phyloP scores from a whole-genome alignment of 2,888 invertebrate genomes.

The Coremacera marginata region DNA sequence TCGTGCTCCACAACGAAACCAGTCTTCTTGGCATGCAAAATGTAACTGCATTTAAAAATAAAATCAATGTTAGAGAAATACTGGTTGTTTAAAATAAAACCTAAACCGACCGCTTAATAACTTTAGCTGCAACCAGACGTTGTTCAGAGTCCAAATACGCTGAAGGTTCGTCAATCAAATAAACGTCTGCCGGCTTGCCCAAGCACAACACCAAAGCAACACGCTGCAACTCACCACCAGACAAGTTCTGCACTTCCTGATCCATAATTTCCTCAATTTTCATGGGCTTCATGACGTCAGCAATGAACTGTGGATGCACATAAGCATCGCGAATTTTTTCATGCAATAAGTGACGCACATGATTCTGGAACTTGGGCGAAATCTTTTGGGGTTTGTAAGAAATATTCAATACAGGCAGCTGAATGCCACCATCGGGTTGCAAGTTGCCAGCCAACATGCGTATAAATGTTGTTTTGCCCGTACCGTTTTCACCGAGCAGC shows the following conservation, averaged over 20 bases:
- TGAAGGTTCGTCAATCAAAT: conserved; percentile 98
- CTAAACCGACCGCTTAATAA: conserved; percentile 87
- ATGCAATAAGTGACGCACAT: conserved; percentile 92
- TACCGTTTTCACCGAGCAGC: conserved; percentile 96
- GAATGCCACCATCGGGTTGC: conserved; percentile 83
- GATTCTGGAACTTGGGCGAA: conserved; percentile 95
- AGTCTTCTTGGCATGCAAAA: conserved; percentile 98
- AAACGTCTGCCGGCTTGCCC: conserved; percentile 99
- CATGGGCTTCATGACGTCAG: conserved; percentile 98
- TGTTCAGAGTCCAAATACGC: conserved; percentile 99
- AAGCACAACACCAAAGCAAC: conserved; percentile 96
- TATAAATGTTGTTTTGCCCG: conserved; percentile 99
- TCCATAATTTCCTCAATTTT: conserved; percentile 97
- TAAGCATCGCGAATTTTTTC: conserved; percentile 98
- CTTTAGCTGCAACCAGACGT: conserved; percentile 99
- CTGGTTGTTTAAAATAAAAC: conserved; percentile 1
- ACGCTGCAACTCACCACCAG: conserved; percentile 98
- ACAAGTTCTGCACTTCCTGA: conserved; percentile 97
- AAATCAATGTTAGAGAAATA: background rate
- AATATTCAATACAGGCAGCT: conserved; percentile 88
- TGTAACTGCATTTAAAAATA: conserved; percentile 75
- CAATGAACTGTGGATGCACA: conserved; percentile 96
- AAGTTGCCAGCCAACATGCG: conserved; percentile 97
- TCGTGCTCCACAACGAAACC: conserved; percentile 99
- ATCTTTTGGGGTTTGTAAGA: conserved; percentile 99